Conservation (phyloP, 2,113 vertebrate genomes). For the Zeus faber region DNA sequence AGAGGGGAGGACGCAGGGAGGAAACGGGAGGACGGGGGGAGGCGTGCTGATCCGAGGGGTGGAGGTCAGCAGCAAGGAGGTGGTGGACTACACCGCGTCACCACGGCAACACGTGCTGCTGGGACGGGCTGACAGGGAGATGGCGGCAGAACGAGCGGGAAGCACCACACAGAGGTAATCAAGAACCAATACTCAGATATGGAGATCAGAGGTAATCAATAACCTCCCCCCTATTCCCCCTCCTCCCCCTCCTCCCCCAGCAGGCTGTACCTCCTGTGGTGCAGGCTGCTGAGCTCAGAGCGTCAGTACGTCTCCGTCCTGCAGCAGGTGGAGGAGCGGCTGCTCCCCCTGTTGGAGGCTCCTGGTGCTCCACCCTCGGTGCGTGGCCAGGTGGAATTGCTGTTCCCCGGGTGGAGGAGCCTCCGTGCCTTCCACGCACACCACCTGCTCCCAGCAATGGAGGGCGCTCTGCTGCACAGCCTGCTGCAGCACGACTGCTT, state of each 20-base stretch:
- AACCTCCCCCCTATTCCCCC: no score
- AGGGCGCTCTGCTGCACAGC: conserved; percentile 81
- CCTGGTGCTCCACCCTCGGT: conserved; percentile 72
- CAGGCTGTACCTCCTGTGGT: conserved; percentile 81
- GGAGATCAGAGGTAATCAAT: no score
- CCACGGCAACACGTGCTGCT: conserved; percentile 86
- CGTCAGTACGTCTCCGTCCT: conserved; percentile 79
- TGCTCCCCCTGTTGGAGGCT: conserved; percentile 68
- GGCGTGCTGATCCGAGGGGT: conserved; percentile 85
- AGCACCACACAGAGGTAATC: conserved; percentile 64
- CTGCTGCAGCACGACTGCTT: conserved; percentile 85
- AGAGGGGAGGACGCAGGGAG: conserved; percentile 54
- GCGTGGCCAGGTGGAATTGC: conserved; percentile 65
- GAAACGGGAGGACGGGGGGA: conserved; percentile 62
- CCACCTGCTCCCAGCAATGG: conserved; percentile 82
- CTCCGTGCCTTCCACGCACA: conserved; percentile 81
- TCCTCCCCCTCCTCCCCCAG: conserved; percentile 56
- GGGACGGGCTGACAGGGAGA: conserved; percentile 74
- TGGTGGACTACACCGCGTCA: conserved; percentile 85
- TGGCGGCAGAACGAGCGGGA: conserved; percentile 49
- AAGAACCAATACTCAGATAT: no score
- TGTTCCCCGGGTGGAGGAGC: conserved; percentile 76
- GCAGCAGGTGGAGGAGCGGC: conserved; percentile 75
- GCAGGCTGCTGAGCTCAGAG: conserved; percentile 82
- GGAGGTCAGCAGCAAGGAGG: conserved; percentile 90